Conservation (phyloP, 2,113 vertebrate species). For the Heterochromis multidens region DNA sequence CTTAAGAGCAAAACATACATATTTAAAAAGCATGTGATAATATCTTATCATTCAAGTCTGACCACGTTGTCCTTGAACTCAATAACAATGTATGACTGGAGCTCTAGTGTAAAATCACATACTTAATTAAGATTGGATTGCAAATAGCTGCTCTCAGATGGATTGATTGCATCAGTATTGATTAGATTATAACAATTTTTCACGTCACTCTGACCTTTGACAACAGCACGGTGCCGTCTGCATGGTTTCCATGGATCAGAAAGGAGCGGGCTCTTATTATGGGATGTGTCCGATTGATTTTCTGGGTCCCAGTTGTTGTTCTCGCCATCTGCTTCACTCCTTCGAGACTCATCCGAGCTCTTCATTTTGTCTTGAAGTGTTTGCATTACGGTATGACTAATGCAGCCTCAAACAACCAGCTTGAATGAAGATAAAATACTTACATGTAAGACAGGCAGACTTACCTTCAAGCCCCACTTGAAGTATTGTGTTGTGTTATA, state of each 20-base stretch:
- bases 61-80: not conserved
- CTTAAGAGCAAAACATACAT: not conserved
- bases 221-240: constrained; percentile 32
- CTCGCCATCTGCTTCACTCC: not conserved
- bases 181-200: constrained; percentile 8
- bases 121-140: not conserved
- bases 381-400: not conserved
- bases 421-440: not conserved
- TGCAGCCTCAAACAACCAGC: not conserved
- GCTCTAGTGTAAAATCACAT: not conserved
- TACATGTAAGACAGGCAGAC: not conserved
- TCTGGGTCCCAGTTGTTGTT: not conserved
- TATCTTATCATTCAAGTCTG: not conserved
- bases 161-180: not conserved
- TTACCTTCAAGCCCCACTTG: constrained; percentile 29
- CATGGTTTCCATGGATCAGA: constrained; percentile 66
- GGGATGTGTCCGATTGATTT: constrained; percentile 26
- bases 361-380: constrained; percentile 38
- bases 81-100: not conserved
- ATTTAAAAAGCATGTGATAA: not conserved
- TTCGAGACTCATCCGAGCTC: not conserved
- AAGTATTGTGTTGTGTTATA: not conserved
- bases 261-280: constrained; percentile 41
- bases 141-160: not conserved
- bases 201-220: constrained; percentile 70